Percentiles rank a stretch among this genome's conserved stretches.
These are phyloP conservation scores for Eupeodes luniger DNA, from an alignment of 2,888 invertebrate species.

Conservation along the genomic window DNA sequence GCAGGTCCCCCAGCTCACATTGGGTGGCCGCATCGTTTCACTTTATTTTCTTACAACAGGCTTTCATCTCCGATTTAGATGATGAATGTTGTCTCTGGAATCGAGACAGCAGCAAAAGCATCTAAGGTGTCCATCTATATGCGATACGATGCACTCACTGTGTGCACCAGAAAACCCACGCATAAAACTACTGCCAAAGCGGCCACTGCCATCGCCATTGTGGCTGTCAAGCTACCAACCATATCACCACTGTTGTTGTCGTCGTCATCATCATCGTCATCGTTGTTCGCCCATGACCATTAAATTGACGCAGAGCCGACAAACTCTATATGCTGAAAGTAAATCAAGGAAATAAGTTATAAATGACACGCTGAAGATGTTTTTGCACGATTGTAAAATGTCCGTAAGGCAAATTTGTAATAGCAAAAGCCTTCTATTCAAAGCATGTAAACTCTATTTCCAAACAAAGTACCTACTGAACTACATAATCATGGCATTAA, in stretches of 20 bases:
- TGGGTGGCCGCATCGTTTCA: slow-evolving; percentile 71
- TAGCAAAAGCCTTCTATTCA: background rate
- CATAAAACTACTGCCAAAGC: slow-evolving; percentile 32
- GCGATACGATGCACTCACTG: slow-evolving; percentile 17
- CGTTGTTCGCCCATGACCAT: background rate
- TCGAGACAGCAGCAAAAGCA: slow-evolving; percentile 46
- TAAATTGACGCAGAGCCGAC: slow-evolving; percentile 30
- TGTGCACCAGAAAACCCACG: slow-evolving; percentile 68
- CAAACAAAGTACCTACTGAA: background rate
- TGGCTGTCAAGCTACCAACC: slow-evolving; percentile 28
- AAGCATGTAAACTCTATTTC: background rate
- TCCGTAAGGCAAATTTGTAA: slow-evolving; percentile 52
- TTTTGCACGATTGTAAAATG: slow-evolving; percentile 52
- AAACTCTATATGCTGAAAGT: slow-evolving; percentile 58
- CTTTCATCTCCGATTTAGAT: slow-evolving; percentile 72
- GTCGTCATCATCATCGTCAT: slow-evolving; percentile 6
- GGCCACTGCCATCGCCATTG: background rate
- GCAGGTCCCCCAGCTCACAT: slow-evolving; percentile 46
- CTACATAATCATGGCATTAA: slow-evolving; percentile 2
- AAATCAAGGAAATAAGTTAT: slow-evolving; percentile 65
- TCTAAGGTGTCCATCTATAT: slow-evolving; percentile 67
- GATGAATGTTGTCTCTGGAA: slow-evolving; percentile 65
- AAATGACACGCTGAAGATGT: slow-evolving; percentile 68
- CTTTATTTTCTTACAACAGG: slow-evolving; percentile 58
- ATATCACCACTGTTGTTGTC: too few species aligned